Base-by-base conservation (phyloP, 2,797 vertebrate genomes). In the Todus mexicanus region DNA sequence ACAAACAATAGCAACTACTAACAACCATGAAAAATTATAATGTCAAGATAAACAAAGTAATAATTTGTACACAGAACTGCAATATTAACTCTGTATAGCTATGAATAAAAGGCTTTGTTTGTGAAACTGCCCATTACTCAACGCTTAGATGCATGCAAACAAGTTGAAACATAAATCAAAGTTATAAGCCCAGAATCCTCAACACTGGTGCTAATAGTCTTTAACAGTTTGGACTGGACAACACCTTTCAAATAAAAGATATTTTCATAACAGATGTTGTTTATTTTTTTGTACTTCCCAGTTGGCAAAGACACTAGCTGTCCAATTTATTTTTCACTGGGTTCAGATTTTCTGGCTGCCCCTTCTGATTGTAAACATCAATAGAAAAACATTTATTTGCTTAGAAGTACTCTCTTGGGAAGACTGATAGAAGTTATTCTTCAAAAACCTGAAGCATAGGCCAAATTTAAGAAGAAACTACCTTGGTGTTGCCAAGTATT, bases 321-420 rank as follows among this genome's bases (percentile, higher is more conserved):
- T 77, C 16, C 53, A 60, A 53, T 56, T 91, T 83, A 73, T 66
- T 93, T 75, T 85, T 76, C 42, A 63, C 33, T 66, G 29, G 16
- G 84, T 96, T 81, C 65, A 75, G 68, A 48, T 87, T 85, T 90
- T 81, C 78, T 93, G 72, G 76, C 92, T 95, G 84, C 31, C 15
- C 33, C 12, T 83, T 87, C 40, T 90, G 69, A 83, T 64, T 85
- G 84, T 75, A 94, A 95, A 89, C 40, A 80, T 63, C 2, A 47
- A 40, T 66, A n/a, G 35, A 72, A 93, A 89, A 82, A 33, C 76
- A 86, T 78, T 88, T 76, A 72, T 92, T 94, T 87, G 61, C 93
- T 96, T 87, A 87, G 72, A 89, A 94, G 29, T 43, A 40, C 15
- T 31, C 72, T 77, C 66, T 59, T 51, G 31, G 50, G 82, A 90